Conservation (phyloP, 1,140 invertebrate genomes). For the Hetaerina americana region DNA sequence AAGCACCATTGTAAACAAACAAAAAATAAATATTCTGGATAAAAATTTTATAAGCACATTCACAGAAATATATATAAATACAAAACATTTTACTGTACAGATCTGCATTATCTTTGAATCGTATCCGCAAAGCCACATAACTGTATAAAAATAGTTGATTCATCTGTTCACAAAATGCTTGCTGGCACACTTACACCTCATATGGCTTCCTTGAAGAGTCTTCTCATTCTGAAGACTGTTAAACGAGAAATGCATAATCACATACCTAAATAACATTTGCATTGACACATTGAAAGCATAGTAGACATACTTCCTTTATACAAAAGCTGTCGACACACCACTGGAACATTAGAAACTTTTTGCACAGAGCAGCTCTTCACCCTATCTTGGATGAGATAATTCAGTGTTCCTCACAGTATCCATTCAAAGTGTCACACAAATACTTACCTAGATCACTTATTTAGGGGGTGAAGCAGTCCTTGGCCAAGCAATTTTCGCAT, state of each 20-base stretch:
- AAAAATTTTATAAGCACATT: neutral
- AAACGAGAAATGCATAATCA: neutral
- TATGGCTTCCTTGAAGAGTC: neutral
- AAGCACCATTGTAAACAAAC: neutral
- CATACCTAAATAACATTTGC: neutral
- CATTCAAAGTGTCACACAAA: neutral
- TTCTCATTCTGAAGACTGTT: neutral
- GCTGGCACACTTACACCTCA: neutral
- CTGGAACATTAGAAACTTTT: neutral
- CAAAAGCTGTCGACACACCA: neutral
- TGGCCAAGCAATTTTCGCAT: conserved; percentile 95
- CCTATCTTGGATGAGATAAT: neutral
- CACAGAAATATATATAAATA: neutral
- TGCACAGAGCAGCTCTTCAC: neutral
- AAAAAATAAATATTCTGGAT: neutral
- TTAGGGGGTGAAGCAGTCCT: conserved; percentile 33
- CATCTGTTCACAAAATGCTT: neutral
- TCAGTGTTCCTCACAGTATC: no score
- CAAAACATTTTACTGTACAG: neutral
- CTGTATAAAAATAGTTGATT: neutral
- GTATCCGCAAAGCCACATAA: neutral
- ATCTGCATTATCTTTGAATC: neutral
- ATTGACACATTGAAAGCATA: neutral
- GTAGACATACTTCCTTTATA: neutral
- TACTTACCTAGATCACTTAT: neutral